Base-by-base conservation (phyloP, 2,797 vertebrate species). In the Aphelocoma californica region DNA sequence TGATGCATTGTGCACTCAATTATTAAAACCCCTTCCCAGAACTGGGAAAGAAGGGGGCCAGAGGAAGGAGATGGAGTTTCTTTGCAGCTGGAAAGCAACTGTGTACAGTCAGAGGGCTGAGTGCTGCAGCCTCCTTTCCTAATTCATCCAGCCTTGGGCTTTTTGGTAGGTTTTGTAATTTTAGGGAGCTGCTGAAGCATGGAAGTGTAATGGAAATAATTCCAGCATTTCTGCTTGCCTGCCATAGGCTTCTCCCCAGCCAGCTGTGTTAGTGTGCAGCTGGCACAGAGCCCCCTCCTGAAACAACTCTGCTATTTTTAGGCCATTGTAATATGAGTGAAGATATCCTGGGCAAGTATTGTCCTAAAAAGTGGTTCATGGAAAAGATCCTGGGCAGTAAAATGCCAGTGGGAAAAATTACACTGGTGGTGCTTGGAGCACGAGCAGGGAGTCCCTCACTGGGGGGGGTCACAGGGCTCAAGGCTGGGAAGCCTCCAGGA, bases 301-400 rank as follows among this genome's bases (percentile, higher is more conserved):
- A 92, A 90, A 79, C 73, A 77, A n/a, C 92, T 75, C 65, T 45
- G 54, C 97, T 97, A 95, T 97, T 98, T 97, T 97, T 97, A 97
- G 97, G 29, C 74, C 61, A 29, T 69, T 79, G 80, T 96, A 81
- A 85, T 75, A 62, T 34, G 85, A 95, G 93, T 67, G 92, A 89
- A 94, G 95, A 61, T 60, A 78, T 91, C 93, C 77, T 62, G 86
- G 65, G 95, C 81, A 95, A 90, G 93, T 57, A 56, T 71, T 79
- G 66, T 86, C 57, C 66, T 71, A 5, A 36, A 16, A 85, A 92
- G 67, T 38, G 79, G 32, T 56, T 57, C 62, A 62, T 60, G 87
- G 94, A 80, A 82, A 50, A 94, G 79, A 51, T 93, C 54, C 12
- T 56, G 86, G 78, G 53, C 77, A 71, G 54, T 8, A 11, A 79